Base-by-base conservation (phyloP, 2,797 vertebrate species). In the Sebastiscus tertius region DNA sequence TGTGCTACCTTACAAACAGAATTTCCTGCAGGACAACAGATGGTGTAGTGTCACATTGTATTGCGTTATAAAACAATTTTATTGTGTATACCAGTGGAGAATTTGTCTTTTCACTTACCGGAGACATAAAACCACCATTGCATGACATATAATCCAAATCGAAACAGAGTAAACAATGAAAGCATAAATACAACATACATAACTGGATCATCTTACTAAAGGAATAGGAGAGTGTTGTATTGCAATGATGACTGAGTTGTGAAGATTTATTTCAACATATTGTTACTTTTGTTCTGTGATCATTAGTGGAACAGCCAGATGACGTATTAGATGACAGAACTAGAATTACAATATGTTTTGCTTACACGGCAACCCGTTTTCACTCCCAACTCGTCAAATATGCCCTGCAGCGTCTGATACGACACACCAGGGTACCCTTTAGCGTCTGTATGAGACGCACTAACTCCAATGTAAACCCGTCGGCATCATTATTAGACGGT, bases 61-160 rank as follows among this genome's bases (percentile, higher is more conserved):
- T 74, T 76, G 56, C 68, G 56, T 63, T 79, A 56, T 67, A 75
- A 77, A 71, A 3, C 3, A 22, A 10, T 73, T 75, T 72, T 29
- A 74, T 76, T 72, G 58, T 72, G 27, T 52, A 6, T 13, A 34
- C 42, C 20, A 60, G 18, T 55, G 54, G 7, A 26, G 10, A 59
- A 64, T 85, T 88, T 84, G 68, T 81, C 76, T 74, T 77, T 81
- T 65, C 49, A 55, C 33, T 80, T 27, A 77, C 16, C 46, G 60
- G 6, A 9, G 54, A 69, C 62, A 66, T 12, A 77, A 79, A 82
- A 20, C 46, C 58, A 33, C 7, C 4, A 24, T 29, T 18, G n/a
- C 39, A 14, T 71, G 61, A 77, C 77, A 31, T 46, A 39, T 56
- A 77, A 77, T 54, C 22, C 67, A 55, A 56, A 61, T 39, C 3